A percentile compares a stretch with the other conserved stretches of the same genome.
Conservation (phyloP, 2,888 invertebrate species). For the Monoplex corrugatus region DNA sequence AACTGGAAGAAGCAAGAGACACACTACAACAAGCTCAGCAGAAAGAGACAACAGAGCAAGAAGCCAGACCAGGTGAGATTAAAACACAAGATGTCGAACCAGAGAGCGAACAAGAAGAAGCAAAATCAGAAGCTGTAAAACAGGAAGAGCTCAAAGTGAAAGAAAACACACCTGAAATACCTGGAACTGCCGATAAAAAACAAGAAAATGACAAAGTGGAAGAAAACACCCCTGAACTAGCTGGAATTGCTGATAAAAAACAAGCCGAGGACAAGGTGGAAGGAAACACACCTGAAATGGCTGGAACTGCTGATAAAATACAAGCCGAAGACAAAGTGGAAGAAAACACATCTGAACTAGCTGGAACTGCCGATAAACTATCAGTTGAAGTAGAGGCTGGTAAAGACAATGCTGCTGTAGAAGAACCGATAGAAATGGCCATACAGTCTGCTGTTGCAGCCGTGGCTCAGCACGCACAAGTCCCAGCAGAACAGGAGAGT, state of each 20-base stretch:
- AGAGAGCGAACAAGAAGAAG: conserved; percentile 1
- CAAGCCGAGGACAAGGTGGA: not conserved
- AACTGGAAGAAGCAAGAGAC: not conserved
- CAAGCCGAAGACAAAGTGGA: not conserved
- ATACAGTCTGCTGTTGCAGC: not conserved
- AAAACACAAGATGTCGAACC: not conserved
- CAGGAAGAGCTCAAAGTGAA: not conserved
- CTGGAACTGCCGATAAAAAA: too few species aligned
- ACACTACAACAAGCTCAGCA: not conserved
- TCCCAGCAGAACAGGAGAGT: not conserved
- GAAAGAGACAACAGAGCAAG: not conserved
- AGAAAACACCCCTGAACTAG: too few species aligned
- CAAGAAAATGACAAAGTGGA: not conserved
- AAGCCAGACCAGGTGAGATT: not conserved
- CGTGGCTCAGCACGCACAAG: not conserved
- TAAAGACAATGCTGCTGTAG: not conserved
- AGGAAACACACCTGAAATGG: not conserved
- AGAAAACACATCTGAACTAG: not conserved
- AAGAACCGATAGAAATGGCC: not conserved
- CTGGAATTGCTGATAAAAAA: not conserved
- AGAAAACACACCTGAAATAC: too few species aligned
- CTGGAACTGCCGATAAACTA: too few species aligned
- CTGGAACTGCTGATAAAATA: not conserved
- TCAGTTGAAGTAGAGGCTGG: not conserved
- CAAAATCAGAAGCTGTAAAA: not conserved